These are phyloP conservation scores for Oscheius sp. DNA, from an alignment of 2,888 invertebrate genomes.

Conservation along the genomic window DNA sequence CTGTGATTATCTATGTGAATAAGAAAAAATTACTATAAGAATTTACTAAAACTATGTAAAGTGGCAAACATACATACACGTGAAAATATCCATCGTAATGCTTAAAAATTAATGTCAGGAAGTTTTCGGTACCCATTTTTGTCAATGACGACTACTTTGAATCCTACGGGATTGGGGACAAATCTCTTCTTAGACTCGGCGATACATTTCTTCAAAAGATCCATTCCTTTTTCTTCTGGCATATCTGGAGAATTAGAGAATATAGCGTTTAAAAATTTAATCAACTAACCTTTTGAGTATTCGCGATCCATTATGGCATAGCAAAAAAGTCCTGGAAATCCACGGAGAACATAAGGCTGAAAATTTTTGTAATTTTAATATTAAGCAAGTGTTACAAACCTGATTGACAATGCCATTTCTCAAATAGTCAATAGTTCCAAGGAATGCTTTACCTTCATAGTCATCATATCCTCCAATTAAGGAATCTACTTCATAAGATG, in stretches of 20 bases:
- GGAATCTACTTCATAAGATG: slow-evolving; percentile 77
- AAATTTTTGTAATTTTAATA: too few relatives aligned
- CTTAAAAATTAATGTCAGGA: slow-evolving; percentile 55
- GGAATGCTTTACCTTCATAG: slow-evolving; percentile 81
- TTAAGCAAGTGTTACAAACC: too few relatives aligned
- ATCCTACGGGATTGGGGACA: slow-evolving; percentile 89
- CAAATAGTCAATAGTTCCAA: slow-evolving; percentile 93
- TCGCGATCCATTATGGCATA: slow-evolving; percentile 92
- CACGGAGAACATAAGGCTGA: slow-evolving; percentile 92
- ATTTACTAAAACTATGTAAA: too few relatives aligned
- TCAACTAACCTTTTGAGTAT: slow-evolving; percentile 77
- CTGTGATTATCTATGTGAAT: too few relatives aligned
- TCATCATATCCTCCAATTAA: slow-evolving; percentile 87
- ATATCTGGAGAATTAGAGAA: too few relatives aligned
- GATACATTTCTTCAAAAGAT: slow-evolving; percentile 86
- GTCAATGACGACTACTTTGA: slow-evolving; percentile 87
- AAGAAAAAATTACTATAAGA: too few relatives aligned
- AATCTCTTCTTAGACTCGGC: slow-evolving; percentile 79
- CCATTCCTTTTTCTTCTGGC: slow-evolving; percentile 83
- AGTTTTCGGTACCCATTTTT: slow-evolving; percentile 84
- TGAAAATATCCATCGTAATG: too few relatives aligned
- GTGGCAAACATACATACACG: slow-evolving; percentile 1
- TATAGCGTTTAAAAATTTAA: not conserved
- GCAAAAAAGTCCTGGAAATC: slow-evolving; percentile 92
- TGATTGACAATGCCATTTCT: slow-evolving; percentile 81